phyloP scores from a whole-genome alignment of 2,113 vertebrate species.

The Carollia perspicillata region DNA sequence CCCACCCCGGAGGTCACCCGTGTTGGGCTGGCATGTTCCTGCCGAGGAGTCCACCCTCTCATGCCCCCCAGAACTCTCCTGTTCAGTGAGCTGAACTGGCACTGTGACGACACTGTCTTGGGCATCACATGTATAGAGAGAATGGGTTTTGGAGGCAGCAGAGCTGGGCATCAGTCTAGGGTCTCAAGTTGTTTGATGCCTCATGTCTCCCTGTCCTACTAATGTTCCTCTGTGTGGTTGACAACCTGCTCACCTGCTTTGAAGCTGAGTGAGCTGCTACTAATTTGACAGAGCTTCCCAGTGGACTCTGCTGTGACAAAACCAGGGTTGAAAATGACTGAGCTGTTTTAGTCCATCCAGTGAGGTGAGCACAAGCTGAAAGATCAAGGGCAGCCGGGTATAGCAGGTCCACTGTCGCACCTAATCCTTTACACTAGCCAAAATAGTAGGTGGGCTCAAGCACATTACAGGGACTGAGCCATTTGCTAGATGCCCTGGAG shows the following conservation, averaged over 20 bases:
- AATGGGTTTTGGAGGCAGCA: background rate
- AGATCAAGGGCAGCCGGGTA: background rate
- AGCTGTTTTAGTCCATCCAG: background rate
- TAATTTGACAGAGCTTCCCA: background rate
- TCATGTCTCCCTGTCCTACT: background rate
- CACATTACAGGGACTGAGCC: too few species aligned
- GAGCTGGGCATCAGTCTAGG: background rate
- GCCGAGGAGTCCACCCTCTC: rapidly evolving
- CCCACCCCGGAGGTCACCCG: rapidly evolving
- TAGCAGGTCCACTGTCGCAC: background rate
- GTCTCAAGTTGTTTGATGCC: background rate
- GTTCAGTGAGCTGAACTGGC: background rate
- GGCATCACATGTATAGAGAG: background rate
- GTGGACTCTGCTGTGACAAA: background rate
- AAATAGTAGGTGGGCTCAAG: rapidly evolving
- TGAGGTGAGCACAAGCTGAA: background rate
- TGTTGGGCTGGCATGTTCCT: rapidly evolving
- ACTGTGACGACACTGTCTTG: background rate
- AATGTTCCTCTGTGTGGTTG: background rate
- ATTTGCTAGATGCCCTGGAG: too few species aligned
- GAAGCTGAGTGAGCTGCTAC: background rate
- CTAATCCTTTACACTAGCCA: background rate
- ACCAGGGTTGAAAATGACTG: background rate
- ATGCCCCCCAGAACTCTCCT: background rate
- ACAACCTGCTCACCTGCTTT: background rate